phyloP scores from a whole-genome alignment of 2,797 vertebrate genomes.

The Syndactyla subalaris region DNA sequence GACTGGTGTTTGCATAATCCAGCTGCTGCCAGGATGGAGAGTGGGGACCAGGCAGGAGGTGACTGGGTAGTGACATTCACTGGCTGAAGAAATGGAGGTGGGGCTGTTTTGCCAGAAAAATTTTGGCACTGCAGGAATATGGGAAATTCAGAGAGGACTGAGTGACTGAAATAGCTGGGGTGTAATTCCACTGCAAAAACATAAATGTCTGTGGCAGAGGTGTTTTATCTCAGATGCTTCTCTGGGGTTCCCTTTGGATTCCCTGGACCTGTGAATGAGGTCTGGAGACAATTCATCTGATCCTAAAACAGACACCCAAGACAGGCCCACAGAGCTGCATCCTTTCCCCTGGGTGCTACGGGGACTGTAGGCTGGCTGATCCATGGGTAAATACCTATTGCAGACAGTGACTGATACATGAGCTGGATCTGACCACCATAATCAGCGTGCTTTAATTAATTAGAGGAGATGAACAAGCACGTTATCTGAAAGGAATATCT shows the following conservation, averaged over 20 bases:
- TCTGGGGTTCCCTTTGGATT: background rate
- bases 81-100: background rate
- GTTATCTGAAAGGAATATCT: background rate
- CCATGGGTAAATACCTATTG: fast-evolving
- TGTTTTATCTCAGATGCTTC: background rate
- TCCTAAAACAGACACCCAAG: background rate
- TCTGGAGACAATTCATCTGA: background rate
- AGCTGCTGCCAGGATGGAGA: background rate
- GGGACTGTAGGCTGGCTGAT: background rate
- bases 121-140: background rate
- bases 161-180: background rate
- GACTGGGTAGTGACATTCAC: background rate
- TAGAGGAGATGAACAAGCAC: background rate
- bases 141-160: background rate
- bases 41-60: background rate
- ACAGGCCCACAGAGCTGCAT: background rate
- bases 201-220: background rate
- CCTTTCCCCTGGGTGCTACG: background rate
- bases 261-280: background rate
- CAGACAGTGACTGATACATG: background rate
- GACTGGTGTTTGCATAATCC: background rate
- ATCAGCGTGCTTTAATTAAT: background rate
- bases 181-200: background rate
- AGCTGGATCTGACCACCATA: background rate
- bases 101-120: background rate